Base-by-base conservation (phyloP, 2,797 vertebrate genomes). In the Pagetopsis macropterus region DNA sequence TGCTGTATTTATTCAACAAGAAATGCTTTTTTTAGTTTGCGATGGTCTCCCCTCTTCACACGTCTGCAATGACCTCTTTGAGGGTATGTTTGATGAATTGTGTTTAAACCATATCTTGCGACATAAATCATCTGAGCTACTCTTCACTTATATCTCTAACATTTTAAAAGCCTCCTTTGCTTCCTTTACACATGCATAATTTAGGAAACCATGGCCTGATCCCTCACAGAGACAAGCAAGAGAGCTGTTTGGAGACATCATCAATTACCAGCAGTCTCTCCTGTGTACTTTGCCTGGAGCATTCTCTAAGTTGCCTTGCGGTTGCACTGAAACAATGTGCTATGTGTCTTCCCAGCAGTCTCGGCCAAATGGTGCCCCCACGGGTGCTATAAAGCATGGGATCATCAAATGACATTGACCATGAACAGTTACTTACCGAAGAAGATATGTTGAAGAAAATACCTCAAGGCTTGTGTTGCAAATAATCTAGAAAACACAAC, bases 121-220 rank as follows among this genome's bases (percentile, higher is more conserved):
- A 77, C 64, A 86, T 84, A 87, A 87, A 92, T 90, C 84, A 86
- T 83, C 52, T 75, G 79, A 89, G 86, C 75, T 78, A 81, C 90
- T 72, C 90, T 82, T 84, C 82, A 78, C 91, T 91, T 89, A 89
- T 75, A 84, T 89, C 90, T 90, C 86, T 72, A 90, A 89, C 88
- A 83, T 91, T 94, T 91, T 94, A 93, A 94, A 94, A 94, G 92
- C 92, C 78, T 89, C 79, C 71, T 76, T 79, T 83, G 78, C 88
- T 92, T 94, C 91, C 89, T 89, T 90, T 88, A 82, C 62, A 80
- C 88, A 95, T 94, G 89, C 92, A 95, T 94, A 94, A 95, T 95
- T 94, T 93, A 95, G 72, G 66, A 91, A 94, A 91, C 89, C 89
- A 88, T 87, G 87, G 87, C 83, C 88, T 75, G 67, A 90, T 92